Evolutionary conservation across 92 coral and sea anemone species (phyloP), one percentile per base, ranked within the genome.

Genomic region (Epizoanthus scotinus): DNA sequence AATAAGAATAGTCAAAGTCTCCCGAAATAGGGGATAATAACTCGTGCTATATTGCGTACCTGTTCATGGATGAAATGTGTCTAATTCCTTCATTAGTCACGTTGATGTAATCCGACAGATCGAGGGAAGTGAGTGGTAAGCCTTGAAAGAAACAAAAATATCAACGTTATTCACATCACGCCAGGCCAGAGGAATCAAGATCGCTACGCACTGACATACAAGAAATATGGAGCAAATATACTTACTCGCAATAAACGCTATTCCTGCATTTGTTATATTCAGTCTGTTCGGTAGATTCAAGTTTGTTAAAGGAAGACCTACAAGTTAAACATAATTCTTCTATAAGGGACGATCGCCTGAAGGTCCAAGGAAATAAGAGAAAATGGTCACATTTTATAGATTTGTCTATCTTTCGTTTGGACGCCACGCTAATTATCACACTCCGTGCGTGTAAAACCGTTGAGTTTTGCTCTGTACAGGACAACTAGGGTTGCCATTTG

Each of bases 91-190:
- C 64, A 70, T 94, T 93, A 40, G 94, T 88, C 66, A 94, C 79
- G 59, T 90, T 91, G 77, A 92, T 89, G 78, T 94, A 92, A 83
- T 94, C 98, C 25, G 98, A 86, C 70, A 94, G 82, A 83, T 94
- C 97, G 60, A 94, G 89, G 67, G 93, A 66, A 52, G 75, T 79
- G 64, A 94, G 77, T 12, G 97, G 93, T 42, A 94, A 88, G 19
- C 87, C 98, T 94, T 69, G 9, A 7, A 74, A 6, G 67, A 47
- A 34, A 25, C 40, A 34, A 29, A 10, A 29, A 13, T 8, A 10
- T 24, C 8, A 55, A 38, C 8, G 31, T 10, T 44, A 13, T 34
- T 34, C 5, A 34, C 40, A 2, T 34, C 40, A 3, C 40, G 40
- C 40, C 40, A 6, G 40, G 3, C 40, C 0, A 34, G 40, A 34